Evolutionary conservation across 2,888 invertebrate species (phyloP), one percentile per base, ranked within the genome.

Genomic region (Lepidochitona cinerea): DNA sequence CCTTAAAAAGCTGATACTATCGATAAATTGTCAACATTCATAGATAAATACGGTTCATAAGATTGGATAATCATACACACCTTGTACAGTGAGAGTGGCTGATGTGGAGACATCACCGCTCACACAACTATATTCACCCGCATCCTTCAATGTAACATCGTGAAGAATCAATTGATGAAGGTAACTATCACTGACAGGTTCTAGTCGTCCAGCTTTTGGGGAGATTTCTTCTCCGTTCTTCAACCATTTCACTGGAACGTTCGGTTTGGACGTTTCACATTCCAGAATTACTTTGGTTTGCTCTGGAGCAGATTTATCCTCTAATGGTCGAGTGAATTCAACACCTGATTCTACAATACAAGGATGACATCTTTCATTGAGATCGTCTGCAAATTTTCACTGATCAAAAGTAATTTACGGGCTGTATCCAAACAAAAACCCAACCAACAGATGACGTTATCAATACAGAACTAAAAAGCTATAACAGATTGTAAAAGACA

Each of bases 161-260:
- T 91, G 89, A 68, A 97, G 93, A 23, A 93, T 92, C 83, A 97
- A 91, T 33, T 94, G 93, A 85, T 94, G 92, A 18, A 80, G 71
- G 33, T 75, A 69, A 23, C 68, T 71, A 1, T 75, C 75, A 52
- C 77, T 75, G 5, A 69, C 52, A 67, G 32, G 23, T 32, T 59
- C 23, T 29, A 59, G 32, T 2, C 59, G 59, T n/a, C n/a, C n/a
- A n/a, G n/a, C n/a, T n/a, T 96, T 95, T 59, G 95, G 95, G 85
- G 94, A 95, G 6, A 97, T 92, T 91, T 96, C 96, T 84, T 94
- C 94, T 94, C 83, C 81, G 49, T 80, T 78, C 70, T 95, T 95
- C 92, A 93, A 95, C 97, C 97, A 97, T 87, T 94, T 95, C 0
- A 96, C 97, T 71, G 73, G 71, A 9, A 76, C 65, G 37, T 77